Percentiles rank a stretch among this genome's conserved stretches.
Evolutionary conservation across 2,888 invertebrate genomes (phyloP).

Genomic region (Quadroppia sp.): DNA sequence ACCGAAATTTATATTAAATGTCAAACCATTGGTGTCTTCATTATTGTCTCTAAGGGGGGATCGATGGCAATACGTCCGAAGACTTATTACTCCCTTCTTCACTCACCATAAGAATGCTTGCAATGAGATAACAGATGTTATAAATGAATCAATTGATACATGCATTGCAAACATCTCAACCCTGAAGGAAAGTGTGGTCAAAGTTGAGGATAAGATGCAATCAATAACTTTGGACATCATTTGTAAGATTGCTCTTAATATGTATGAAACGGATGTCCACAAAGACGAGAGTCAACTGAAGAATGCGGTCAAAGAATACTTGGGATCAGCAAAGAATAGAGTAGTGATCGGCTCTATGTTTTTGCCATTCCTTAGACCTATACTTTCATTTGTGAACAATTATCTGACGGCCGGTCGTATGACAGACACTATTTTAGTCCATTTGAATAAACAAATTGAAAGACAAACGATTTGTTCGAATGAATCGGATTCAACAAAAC

Average conservation of each 20-base stretch:
- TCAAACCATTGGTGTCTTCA: constrained; percentile 29
- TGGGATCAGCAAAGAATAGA: constrained; percentile 50
- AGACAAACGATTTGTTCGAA: neutral
- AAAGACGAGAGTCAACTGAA: constrained; percentile 18
- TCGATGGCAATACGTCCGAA: constrained; percentile 36
- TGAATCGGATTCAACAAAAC: neutral
- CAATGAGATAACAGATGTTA: neutral
- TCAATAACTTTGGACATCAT: constrained; percentile 58
- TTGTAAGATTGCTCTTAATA: constrained; percentile 56
- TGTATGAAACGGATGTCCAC: constrained; percentile 49
- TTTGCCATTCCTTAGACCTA: constrained; percentile 49
- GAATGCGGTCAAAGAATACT: constrained; percentile 49
- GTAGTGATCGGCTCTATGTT: constrained; percentile 50
- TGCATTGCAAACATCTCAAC: neutral
- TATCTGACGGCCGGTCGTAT: constrained; percentile 50
- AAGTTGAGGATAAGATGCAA: constrained; percentile 55
- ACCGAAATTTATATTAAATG: constrained; percentile 5
- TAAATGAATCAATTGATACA: neutral
- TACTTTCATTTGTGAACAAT: constrained; percentile 49
- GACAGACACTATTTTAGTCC: constrained; percentile 50
- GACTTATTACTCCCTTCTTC: constrained; percentile 41
- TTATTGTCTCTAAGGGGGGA: constrained; percentile 33
- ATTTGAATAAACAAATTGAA: constrained; percentile 49
- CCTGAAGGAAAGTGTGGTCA: constrained; percentile 48
- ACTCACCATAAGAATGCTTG: constrained; percentile 28